Conservation (phyloP, 2,113 vertebrate genomes). For the Caretta caretta region DNA sequence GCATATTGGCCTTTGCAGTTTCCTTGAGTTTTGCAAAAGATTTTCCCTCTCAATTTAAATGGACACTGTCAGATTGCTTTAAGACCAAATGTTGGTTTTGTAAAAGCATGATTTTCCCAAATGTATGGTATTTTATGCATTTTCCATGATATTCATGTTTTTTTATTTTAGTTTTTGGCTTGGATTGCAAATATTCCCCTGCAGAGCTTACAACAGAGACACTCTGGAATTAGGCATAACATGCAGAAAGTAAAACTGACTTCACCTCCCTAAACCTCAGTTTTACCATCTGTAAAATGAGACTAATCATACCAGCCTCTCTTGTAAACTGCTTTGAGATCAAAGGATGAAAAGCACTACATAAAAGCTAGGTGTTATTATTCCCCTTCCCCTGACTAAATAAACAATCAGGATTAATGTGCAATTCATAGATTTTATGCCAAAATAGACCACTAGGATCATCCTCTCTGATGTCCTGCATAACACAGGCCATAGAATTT, state of each 20-base stretch:
- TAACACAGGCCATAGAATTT: background rate
- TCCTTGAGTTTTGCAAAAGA: background rate
- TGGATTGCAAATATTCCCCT: background rate
- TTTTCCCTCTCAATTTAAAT: accelerated
- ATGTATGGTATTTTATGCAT: background rate
- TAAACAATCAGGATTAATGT: background rate
- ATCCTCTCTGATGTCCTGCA: background rate
- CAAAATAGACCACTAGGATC: accelerated
- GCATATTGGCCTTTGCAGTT: accelerated
- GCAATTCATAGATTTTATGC: background rate
- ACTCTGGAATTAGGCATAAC: accelerated
- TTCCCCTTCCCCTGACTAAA: background rate
- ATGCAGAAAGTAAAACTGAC: background rate
- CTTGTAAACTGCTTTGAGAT: background rate
- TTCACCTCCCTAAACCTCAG: background rate
- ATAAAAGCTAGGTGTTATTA: background rate
- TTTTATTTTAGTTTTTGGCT: background rate
- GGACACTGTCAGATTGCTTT: background rate
- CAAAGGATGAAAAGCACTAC: background rate
- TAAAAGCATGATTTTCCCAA: background rate
- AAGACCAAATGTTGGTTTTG: background rate
- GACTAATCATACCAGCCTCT: background rate
- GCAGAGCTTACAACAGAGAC: background rate
- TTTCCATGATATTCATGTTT: background rate
- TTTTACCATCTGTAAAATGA: background rate